Evolutionary conservation across 2,113 vertebrate species (phyloP).

Genomic region (Trematomus loennbergii): DNA sequence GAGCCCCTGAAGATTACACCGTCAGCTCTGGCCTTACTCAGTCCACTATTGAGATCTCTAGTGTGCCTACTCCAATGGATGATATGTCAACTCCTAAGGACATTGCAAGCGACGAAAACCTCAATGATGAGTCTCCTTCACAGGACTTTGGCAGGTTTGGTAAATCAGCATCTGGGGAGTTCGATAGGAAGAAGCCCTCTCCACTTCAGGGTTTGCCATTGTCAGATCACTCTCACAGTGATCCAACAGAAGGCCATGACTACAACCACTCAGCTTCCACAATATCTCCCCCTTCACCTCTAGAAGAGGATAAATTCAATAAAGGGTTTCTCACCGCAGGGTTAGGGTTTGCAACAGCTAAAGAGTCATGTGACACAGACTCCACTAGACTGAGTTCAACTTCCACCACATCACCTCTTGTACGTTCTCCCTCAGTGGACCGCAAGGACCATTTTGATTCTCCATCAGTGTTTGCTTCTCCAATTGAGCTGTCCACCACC

Average conservation of each 20-base stretch:
- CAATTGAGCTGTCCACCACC: constrained; percentile 84
- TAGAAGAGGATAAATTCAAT: constrained; percentile 92
- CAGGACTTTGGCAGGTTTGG: constrained; percentile 88
- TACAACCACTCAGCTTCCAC: constrained; percentile 93
- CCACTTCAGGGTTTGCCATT: constrained; percentile 80
- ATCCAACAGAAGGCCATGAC: constrained; percentile 91
- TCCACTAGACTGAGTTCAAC: constrained; percentile 77
- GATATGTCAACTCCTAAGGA: constrained; percentile 95
- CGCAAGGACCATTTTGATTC: constrained; percentile 89
- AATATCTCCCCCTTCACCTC: constrained; percentile 91
- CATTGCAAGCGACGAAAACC: constrained; percentile 92
- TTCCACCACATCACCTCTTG: constrained; percentile 84
- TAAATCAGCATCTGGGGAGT: constrained; percentile 83
- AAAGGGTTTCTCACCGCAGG: constrained; percentile 72
- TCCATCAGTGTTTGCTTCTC: constrained; percentile 85
- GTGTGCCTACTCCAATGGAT: constrained; percentile 95
- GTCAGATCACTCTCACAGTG: constrained; percentile 89
- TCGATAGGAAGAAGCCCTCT: constrained; percentile 82
- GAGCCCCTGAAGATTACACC: constrained; percentile 91
- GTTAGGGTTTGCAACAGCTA: constrained; percentile 53
- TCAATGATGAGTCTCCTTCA: constrained; percentile 92
- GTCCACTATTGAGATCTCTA: constrained; percentile 95
- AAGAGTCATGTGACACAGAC: constrained; percentile 63
- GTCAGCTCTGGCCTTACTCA: constrained; percentile 91
- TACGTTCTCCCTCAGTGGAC: constrained; percentile 91